Evolutionary conservation across 2,888 invertebrate genomes (phyloP).

Genomic region (Phragmatobia fuliginosa): DNA sequence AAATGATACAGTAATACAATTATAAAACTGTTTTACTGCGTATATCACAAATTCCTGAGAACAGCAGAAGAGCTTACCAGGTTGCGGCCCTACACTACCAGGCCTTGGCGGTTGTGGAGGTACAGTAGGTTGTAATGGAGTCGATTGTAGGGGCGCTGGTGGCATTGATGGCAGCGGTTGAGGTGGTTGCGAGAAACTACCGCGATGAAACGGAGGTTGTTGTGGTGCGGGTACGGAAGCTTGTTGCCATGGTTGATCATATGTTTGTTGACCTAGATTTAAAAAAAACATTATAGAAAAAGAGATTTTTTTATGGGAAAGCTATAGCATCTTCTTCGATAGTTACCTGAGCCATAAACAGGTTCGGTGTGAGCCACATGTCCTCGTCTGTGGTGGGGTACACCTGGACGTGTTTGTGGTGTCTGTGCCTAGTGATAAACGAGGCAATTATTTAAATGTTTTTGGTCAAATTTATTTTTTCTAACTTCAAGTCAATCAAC

Average conservation of each 20-base stretch:
- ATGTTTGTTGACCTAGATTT: conserved; percentile 31
- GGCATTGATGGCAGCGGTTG: conserved; percentile 46
- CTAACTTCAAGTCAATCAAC: too few species aligned
- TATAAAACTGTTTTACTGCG: too few species aligned
- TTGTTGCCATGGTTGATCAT: conserved; percentile 53
- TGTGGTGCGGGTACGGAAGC: conserved; percentile 48
- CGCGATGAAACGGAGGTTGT: conserved; percentile 37
- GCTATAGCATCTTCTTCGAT: too few species aligned
- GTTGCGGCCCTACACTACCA: conserved; percentile 68
- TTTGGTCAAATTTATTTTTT: too few species aligned
- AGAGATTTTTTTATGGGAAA: too few species aligned
- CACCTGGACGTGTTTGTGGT: neutral
- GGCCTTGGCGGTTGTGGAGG: conserved; percentile 62
- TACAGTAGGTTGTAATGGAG: conserved; percentile 30
- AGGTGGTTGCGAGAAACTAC: conserved; percentile 29
- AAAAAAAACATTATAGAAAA: too few species aligned
- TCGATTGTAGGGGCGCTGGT: conserved; percentile 29
- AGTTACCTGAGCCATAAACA: conserved; percentile 15
- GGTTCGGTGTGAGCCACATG: conserved; percentile 26
- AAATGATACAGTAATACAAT: neutral
- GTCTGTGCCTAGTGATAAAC: conserved; percentile 10
- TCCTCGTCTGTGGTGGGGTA: neutral
- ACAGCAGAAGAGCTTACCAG: too few species aligned
- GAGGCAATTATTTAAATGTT: neutral
- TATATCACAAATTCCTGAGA: neutral